Base-by-base conservation (phyloP, 2,113 vertebrate species). In the Odontesthes bonariensis region DNA sequence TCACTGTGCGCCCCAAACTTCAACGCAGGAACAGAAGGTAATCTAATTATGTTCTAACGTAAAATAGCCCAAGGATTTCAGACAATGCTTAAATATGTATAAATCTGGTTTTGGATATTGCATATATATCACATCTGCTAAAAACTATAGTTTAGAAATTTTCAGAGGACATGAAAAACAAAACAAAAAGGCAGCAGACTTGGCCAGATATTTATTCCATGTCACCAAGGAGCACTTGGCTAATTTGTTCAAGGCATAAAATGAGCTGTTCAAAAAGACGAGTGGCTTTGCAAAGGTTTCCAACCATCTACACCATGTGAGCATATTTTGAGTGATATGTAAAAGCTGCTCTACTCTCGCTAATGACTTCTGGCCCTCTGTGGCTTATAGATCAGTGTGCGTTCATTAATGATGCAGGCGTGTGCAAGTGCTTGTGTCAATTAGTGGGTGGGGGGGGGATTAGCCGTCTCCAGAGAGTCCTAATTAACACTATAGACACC, bases 321-420 rank as follows among this genome's bases (percentile, higher is more conserved):
- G 74, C 71, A 83, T 79, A 84, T 75, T 78, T 68, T 54, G 54
- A 85, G 71, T 80, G 85, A 86, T 86, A 73, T 74, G 84, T 86
- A 81, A 89, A 91, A 88, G 67, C 80, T 32, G 77, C 78, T 80
- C 71, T 72, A 63, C 76, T 88, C 85, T 75, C 20, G 42, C 79
- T 89, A 92, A 92, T 90, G 90, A 90, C 87, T 88, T 75, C 76
- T 89, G 75, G 55, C 80, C 81, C 79, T 85, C 74, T 72, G 82
- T 88, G 91, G 78, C 82, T 85, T 85, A 87, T 85, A 83, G 89
- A 90, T 89, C 88, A 91, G 86, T 85, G 82, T 86, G 85, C 27
- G 69, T 89, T 92, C 90, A 93, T 92, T 85, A 91, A 90, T 87
- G 90, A 89, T 91, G 87, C 85, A 91, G 75, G 82, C 77, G 27